Percentiles rank a stretch among this genome's conserved stretches.
Conservation (phyloP, 2,113 vertebrate genomes). For the Rhinoderma darwinii region DNA sequence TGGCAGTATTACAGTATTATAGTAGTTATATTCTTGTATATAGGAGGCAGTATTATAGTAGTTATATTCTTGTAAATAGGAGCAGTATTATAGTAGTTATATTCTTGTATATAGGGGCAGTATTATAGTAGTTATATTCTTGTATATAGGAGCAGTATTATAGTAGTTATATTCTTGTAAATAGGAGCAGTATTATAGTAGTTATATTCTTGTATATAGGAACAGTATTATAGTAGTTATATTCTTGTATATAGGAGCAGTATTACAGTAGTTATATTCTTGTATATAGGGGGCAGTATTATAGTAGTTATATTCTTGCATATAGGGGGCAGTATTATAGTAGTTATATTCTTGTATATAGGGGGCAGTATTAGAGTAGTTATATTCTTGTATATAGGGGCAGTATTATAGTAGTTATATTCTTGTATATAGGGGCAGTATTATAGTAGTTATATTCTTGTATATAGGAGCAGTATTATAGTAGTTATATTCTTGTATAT, state of each 20-base stretch:
- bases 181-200: background rate
- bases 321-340: background rate
- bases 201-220: conserved; percentile 2
- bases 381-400: conserved; percentile 1
- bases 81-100: conserved; percentile 5
- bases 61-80: conserved; percentile 3
- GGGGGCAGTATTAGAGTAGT: conserved; percentile 2
- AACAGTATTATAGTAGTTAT: conserved; percentile 1
- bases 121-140: conserved; percentile 7
- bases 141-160: conserved; percentile 4
- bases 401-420: conserved; percentile 24
- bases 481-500: conserved; percentile 2
- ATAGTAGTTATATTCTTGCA: conserved; percentile 2
- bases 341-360: background rate
- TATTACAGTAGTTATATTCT: conserved; percentile 4
- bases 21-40: conserved; percentile 5
- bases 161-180: background rate
- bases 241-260: background rate
- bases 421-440: background rate
- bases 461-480: conserved; percentile 9
- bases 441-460: conserved; percentile 20
- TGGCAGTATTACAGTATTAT: background rate
- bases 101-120: background rate
- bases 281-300: conserved; percentile 5
- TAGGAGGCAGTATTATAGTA: conserved; percentile 3